These are phyloP conservation scores for Neoseiulus cucumeris DNA, from an alignment of 1,140 invertebrate species.

Conservation along the genomic window DNA sequence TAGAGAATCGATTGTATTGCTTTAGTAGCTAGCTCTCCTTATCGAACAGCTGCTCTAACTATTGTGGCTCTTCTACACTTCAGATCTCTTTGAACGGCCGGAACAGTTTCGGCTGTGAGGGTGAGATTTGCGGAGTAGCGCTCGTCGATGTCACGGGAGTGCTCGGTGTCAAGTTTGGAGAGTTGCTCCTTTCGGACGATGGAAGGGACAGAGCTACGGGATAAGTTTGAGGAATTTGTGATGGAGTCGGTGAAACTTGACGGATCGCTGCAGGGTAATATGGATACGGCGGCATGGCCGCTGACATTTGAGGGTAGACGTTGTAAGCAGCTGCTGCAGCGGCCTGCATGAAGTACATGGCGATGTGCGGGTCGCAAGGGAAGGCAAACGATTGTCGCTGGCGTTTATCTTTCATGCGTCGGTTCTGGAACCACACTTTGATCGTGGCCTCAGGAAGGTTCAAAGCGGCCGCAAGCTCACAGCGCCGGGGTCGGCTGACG, in stretches of 20 bases:
- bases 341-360: conserved; percentile 33
- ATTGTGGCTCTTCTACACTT: neutral
- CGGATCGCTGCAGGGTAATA: conserved; percentile 10
- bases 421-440: conserved; percentile 99
- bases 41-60: too few relatives aligned
- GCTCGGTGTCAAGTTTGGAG: neutral
- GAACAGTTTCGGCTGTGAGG: conserved; percentile 17
- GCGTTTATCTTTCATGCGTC: conserved; percentile 95
- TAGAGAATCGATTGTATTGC: too few relatives aligned
- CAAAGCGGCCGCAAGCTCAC: conserved; percentile 80
- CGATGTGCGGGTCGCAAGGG: conserved; percentile 66
- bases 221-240: neutral
- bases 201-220: neutral
- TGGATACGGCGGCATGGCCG: conserved; percentile 7
- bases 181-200: neutral
- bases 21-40: too few relatives aligned
- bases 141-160: too few relatives aligned
- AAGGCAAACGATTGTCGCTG: conserved; percentile 74
- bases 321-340: conserved; percentile 15
- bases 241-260: neutral
- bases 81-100: conserved; percentile 20
- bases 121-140: neutral
- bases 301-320: conserved; percentile 16
- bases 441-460: conserved; percentile 91
- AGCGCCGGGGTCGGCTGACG: conserved; percentile 74